Percentiles rank a stretch among this genome's conserved stretches.
Conservation (phyloP, 2,113 vertebrate species). For the Aldabrachelys gigantea region DNA sequence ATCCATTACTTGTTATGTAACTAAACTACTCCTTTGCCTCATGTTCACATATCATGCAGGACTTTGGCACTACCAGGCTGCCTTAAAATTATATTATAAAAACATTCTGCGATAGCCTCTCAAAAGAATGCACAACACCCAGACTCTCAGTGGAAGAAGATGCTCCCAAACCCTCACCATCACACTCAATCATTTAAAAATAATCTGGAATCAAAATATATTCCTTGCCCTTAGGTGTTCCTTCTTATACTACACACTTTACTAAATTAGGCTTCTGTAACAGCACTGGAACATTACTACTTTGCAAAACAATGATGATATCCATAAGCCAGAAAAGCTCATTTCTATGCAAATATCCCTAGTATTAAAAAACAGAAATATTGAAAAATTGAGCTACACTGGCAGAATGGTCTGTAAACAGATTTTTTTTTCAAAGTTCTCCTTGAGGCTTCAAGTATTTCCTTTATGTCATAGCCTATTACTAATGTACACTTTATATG, state of each 20-base stretch:
- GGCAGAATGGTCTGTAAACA: not conserved
- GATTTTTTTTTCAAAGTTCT: not conserved
- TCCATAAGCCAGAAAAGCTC: not conserved
- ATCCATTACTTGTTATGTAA: not conserved
- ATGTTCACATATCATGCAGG: not conserved
- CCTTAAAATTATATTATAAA: not conserved
- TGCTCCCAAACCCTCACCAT: not conserved
- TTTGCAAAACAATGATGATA: not conserved
- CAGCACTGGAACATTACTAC: not conserved
- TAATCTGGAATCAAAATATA: fast-evolving
- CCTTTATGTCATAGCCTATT: not conserved
- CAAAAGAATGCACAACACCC: not conserved
- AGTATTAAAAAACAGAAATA: not conserved
- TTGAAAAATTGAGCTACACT: not conserved
- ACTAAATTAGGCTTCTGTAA: not conserved
- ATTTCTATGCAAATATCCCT: not conserved
- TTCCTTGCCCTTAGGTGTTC: slow-evolving; percentile 4
- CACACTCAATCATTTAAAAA: slow-evolving; percentile 5
- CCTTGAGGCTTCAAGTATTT: slow-evolving; percentile 6
- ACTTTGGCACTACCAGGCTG: not conserved
- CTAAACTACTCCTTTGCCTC: slow-evolving; percentile 14
- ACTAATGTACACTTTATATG: not conserved
- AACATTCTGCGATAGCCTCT: not conserved
- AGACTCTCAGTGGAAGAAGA: not conserved
- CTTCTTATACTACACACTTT: not conserved